Evolutionary conservation across 2,888 invertebrate genomes (phyloP).

Genomic region (Cistogaster globosa): DNA sequence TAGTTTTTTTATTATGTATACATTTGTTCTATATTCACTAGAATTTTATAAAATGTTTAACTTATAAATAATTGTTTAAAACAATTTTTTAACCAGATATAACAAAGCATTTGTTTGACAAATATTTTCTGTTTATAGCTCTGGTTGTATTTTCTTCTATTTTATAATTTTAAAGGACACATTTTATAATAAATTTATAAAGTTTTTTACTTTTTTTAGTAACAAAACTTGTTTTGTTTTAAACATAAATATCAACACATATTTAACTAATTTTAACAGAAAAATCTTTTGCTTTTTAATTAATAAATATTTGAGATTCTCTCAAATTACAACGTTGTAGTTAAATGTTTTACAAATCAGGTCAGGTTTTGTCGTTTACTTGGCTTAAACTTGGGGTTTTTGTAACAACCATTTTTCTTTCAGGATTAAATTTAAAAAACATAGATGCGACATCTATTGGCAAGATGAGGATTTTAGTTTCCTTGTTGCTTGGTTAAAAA

Average conservation of each 20-base stretch:
- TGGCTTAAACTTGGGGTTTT: constrained; percentile 28
- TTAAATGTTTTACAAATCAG: background rate
- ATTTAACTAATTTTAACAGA: too few species aligned
- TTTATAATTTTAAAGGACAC: background rate
- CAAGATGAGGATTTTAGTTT: constrained; percentile 55
- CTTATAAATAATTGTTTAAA: constrained; percentile 27
- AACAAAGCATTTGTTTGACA: constrained; percentile 45
- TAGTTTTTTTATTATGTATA: background rate
- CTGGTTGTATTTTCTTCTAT: constrained; percentile 54
- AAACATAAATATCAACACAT: background rate
- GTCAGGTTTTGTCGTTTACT: background rate
- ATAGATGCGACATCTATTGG: constrained; percentile 58
- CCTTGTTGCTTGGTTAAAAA: background rate
- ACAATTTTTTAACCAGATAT: background rate
- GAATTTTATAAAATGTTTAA: constrained; percentile 51
- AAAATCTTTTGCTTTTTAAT: background rate
- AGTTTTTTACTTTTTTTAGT: background rate
- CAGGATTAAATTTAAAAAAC: background rate
- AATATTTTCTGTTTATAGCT: constrained; percentile 54
- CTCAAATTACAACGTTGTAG: constrained; percentile 18
- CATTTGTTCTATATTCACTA: constrained; percentile 58
- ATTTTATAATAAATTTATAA: background rate
- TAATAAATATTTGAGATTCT: constrained; percentile 63
- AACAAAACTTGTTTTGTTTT: background rate
- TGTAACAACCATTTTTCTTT: constrained; percentile 6